phyloP scores from a whole-genome alignment of 2,888 invertebrate species.

The Mayetiola destructor region DNA sequence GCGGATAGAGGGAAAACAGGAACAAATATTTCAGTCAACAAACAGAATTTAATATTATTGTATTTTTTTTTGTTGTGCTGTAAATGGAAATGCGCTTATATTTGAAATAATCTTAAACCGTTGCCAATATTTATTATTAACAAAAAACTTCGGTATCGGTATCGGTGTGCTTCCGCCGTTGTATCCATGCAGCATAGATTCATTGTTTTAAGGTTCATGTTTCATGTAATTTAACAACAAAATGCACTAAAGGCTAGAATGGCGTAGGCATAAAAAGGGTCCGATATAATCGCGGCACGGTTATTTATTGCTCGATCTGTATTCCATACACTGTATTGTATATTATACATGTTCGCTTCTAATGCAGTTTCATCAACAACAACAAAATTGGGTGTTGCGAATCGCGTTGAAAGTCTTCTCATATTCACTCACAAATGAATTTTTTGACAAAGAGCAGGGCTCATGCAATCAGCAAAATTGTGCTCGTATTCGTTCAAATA shows the following conservation, averaged over 20 bases:
- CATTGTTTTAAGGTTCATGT: too few species aligned
- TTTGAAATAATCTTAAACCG: too few species aligned
- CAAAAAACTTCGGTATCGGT: too few species aligned
- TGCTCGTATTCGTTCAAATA: background rate
- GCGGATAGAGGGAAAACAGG: too few species aligned
- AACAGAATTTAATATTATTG: too few species aligned
- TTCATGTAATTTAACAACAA: background rate
- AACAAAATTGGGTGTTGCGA: constrained; percentile 11
- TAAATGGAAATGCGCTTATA: too few species aligned
- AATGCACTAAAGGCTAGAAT: background rate
- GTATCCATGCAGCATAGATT: too few species aligned
- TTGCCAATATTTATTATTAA: too few species aligned
- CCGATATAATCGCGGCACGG: background rate
- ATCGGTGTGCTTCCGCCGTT: too few species aligned
- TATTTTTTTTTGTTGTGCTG: too few species aligned
- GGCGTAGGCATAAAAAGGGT: too few species aligned
- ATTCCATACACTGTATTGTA: background rate
- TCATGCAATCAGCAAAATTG: background rate
- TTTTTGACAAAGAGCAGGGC: background rate
- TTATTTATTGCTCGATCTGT: background rate
- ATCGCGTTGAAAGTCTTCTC: constrained; percentile 5
- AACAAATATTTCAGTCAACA: too few species aligned
- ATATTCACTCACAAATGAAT: background rate
- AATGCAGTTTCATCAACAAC: constrained; percentile 3
- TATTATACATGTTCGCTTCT: background rate